Evolutionary conservation across 2,888 invertebrate genomes (phyloP).

Genomic region (Schizotus pectinicornis): DNA sequence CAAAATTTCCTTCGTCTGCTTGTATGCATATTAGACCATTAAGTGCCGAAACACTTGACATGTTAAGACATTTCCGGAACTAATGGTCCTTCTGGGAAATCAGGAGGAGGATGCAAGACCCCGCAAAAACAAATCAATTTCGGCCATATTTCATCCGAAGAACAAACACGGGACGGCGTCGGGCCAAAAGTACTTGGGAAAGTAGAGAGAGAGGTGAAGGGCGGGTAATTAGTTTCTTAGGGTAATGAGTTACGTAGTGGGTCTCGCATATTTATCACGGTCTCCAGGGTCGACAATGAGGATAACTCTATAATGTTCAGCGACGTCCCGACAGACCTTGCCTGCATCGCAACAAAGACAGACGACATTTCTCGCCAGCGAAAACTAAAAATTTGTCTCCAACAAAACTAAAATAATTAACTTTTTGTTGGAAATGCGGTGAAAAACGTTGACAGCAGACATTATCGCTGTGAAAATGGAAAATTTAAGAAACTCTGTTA

Average conservation of each 20-base stretch:
- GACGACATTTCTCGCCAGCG: background rate
- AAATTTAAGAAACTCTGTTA: background rate
- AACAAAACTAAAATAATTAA: background rate
- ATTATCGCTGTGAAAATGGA: background rate
- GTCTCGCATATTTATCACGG: slow-evolving; percentile 52
- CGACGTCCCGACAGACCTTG: slow-evolving; percentile 26
- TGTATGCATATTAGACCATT: background rate
- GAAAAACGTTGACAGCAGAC: background rate
- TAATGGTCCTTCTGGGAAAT: slow-evolving; percentile 39
- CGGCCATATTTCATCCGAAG: slow-evolving; percentile 30
- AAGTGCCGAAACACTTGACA: slow-evolving; percentile 25
- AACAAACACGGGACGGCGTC: slow-evolving; percentile 26
- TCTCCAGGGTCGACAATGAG: slow-evolving; percentile 52
- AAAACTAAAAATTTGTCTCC: background rate
- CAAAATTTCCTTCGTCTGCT: background rate
- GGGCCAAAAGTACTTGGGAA: slow-evolving; percentile 28
- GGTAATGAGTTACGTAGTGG: slow-evolving; percentile 54
- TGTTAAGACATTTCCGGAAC: slow-evolving; percentile 32
- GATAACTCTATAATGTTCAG: slow-evolving; percentile 47
- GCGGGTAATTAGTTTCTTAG: slow-evolving; percentile 50
- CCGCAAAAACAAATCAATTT: slow-evolving; percentile 38
- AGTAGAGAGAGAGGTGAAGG: slow-evolving; percentile 32
- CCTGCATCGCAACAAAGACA: background rate
- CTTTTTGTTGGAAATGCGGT: background rate
- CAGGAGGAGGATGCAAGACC: slow-evolving; percentile 34